Evolutionary conservation across 2,113 vertebrate species (phyloP).

Genomic region (Ramphastos sulfuratus): DNA sequence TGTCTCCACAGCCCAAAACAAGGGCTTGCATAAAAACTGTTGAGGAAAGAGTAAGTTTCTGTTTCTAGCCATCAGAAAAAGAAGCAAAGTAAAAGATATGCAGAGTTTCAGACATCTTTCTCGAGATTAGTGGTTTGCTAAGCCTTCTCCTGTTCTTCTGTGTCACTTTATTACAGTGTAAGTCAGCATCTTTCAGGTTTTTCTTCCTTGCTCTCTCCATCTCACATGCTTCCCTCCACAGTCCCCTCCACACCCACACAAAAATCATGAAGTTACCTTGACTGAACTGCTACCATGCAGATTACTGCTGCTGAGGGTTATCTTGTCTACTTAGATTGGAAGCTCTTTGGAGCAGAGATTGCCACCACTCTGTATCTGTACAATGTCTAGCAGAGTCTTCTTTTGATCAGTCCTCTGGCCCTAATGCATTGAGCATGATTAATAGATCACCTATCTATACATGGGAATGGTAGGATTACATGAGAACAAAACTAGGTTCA

Average conservation of each 20-base stretch:
- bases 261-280: neutral
- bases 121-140: neutral
- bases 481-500: neutral
- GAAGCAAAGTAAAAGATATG: neutral
- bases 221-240: constrained; percentile 24
- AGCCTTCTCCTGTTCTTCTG: neutral
- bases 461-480: accelerated
- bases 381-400: neutral
- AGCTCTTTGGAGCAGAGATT: neutral
- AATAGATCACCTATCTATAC: neutral
- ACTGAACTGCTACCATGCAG: constrained; percentile 25
- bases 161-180: neutral
- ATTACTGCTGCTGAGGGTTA: constrained; percentile 3
- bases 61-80: neutral
- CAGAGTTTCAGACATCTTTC: neutral
- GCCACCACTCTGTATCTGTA: neutral
- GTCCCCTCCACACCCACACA: neutral
- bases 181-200: constrained; percentile 18
- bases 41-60: neutral
- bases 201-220: neutral
- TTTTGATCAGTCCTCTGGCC: constrained; percentile 6
- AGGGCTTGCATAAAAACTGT: neutral
- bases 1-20: neutral
- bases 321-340: neutral
- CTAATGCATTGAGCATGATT: neutral